These are phyloP conservation scores for Caenorhabditis macrosperma DNA, from an alignment of 2,888 invertebrate genomes.

Conservation along the genomic window DNA sequence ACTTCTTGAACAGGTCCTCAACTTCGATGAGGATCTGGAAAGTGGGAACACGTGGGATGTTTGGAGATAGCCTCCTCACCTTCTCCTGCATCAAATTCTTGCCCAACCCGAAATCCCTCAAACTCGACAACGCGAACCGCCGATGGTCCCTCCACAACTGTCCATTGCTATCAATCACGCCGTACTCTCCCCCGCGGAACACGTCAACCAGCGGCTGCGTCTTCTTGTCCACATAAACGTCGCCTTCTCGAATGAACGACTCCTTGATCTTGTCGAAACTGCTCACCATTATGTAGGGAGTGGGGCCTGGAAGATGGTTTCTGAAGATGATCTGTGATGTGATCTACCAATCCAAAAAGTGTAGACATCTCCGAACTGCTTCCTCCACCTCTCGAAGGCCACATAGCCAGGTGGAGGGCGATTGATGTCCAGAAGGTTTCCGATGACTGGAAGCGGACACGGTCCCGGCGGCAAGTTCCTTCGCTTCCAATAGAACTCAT, in stretches of 20 bases:
- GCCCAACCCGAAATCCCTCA: conserved; percentile 62
- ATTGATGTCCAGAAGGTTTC: conserved; percentile 30
- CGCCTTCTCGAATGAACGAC: conserved; percentile 60
- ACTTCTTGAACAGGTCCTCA: conserved; percentile 16
- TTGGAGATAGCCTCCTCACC: too few species aligned
- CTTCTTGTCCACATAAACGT: conserved; percentile 50
- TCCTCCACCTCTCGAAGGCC: conserved; percentile 30
- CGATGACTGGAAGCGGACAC: conserved; percentile 51
- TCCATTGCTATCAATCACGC: conserved; percentile 57
- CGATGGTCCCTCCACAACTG: conserved; percentile 58
- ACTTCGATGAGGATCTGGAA: conserved; percentile 48
- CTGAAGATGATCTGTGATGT: background rate
- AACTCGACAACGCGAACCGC: conserved; percentile 47
- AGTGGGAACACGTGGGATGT: conserved; percentile 44
- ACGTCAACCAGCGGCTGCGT: background rate
- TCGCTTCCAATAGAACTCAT: conserved; percentile 31
- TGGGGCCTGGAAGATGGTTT: conserved; percentile 12
- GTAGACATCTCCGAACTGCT: conserved; percentile 39
- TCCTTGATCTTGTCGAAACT: conserved; percentile 51
- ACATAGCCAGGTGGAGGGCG: conserved; percentile 41
- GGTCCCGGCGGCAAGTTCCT: conserved; percentile 46
- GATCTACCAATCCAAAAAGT: conserved; percentile 52
- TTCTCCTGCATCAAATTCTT: conserved; percentile 53
- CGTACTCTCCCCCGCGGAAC: conserved; percentile 42
- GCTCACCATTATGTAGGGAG: conserved; percentile 13